Conservation (phyloP, 2,888 invertebrate species). For the Oeneis ivallda region DNA sequence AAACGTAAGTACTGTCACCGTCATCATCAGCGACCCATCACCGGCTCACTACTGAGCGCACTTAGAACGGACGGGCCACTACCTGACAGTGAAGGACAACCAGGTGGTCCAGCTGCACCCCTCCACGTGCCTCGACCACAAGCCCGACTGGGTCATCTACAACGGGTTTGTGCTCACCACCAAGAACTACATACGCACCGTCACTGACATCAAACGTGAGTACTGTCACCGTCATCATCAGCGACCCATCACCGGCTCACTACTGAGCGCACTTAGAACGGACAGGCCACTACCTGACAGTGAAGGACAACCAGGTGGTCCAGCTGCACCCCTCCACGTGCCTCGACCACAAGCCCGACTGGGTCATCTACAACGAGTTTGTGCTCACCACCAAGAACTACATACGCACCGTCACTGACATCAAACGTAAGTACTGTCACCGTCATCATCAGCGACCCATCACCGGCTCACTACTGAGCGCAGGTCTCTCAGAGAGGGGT, state of each 20-base stretch:
- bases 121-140: constrained; percentile 99
- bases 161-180: constrained; percentile 99
- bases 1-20: constrained; percentile 89
- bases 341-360: constrained; percentile 99
- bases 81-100: constrained; percentile 99
- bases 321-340: constrained; percentile 99
- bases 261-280: constrained; percentile 99
- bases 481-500: no score
- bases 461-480: no score
- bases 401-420: constrained; percentile 98
- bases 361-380: constrained; percentile 99
- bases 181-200: constrained; percentile 99
- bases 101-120: constrained; percentile 99
- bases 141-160: constrained; percentile 99
- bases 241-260: no score
- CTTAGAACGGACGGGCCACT: constrained; percentile 98
- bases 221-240: constrained; percentile 40
- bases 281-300: constrained; percentile 98
- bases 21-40: neutral
- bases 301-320: constrained; percentile 99
- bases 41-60: no score
- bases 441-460: no score
- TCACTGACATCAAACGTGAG: constrained; percentile 99
- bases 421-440: constrained; percentile 92
- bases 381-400: constrained; percentile 99